phyloP scores from a whole-genome alignment of 1,140 invertebrate species.

The Pinna nobilis region DNA sequence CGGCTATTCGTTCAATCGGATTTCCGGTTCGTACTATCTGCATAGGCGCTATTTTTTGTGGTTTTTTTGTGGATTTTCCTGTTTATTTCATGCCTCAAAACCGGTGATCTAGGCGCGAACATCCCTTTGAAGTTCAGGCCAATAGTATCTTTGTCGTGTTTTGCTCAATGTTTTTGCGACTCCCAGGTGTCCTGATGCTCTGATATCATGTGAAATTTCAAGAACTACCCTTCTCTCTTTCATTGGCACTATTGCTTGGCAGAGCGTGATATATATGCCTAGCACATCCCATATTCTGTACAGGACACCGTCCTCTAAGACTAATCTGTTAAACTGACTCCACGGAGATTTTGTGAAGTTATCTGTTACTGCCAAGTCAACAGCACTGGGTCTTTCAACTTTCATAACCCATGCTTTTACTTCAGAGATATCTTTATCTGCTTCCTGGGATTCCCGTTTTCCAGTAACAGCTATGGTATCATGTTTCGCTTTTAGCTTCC shows the following conservation, averaged over 20 bases:
- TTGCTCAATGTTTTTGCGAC: too few species aligned
- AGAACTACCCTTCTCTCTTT: not conserved
- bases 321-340: not conserved
- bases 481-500: too few species aligned
- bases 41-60: constrained; percentile 7
- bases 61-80: too few species aligned
- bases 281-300: not conserved
- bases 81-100: too few species aligned
- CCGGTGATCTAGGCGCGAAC: too few species aligned
- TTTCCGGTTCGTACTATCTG: not conserved
- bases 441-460: too few species aligned
- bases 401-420: too few species aligned
- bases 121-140: too few species aligned
- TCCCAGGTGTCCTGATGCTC: not conserved
- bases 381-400: too few species aligned
- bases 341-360: not conserved
- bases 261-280: not conserved
- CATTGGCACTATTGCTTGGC: constrained; percentile 14
- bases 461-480: too few species aligned
- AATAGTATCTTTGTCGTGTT: too few species aligned
- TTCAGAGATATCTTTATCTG: too few species aligned
- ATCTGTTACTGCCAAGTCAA: not conserved
- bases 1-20: constrained; percentile 25
- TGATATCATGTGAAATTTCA: constrained; percentile 4
- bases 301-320: constrained; percentile 5